Evolutionary conservation across 2,797 vertebrate genomes (phyloP), one percentile per base, ranked within the genome.

Genomic region (Onychomys leucogaster): DNA sequence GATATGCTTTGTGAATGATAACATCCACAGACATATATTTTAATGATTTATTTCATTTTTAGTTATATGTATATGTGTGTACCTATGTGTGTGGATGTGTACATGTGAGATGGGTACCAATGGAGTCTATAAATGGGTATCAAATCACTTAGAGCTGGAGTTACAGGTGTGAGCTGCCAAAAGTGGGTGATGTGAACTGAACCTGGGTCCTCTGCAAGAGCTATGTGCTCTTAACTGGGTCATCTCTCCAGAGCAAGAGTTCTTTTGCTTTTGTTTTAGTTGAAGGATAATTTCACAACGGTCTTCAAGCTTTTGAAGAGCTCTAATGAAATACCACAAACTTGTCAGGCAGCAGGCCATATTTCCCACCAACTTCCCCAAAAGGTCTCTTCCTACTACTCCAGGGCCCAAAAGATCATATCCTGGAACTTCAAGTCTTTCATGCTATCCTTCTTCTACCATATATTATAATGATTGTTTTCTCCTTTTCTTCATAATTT

Each of bases 401-500:
- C 25, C 1, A 83, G 46, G 52, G 43, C 10, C 19, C 63, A 65
- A 12, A 46, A 10, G 55, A 46, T 2, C 14, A 52, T 8, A 11
- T 46, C 69, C 82, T 87, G 55, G n/a, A 34, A 43, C 32, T 77
- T 71, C 19, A 46, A 61, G 10, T 19, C 67, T 69, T 81, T 77
- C 37, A 32, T 71, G 34, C 65, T 52, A 16, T 23, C 65, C 55
- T 23, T 23, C 76, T 32, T 5, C n/a, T 71, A 67, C 8, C 9
- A 19, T 83, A 21, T 80, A 69, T 49, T 49, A 29, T 4, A 65
- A 55, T 21, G 71, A 83, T 93, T 27, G 61, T 49, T 73, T 82
- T 82, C 83, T 92, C 83, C 55, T 59, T 91, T 84, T 55, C 32
- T 69, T 93, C 61, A 43, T 80, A 65, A 91, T 80, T 75, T 88